Conservation (phyloP, 2,888 invertebrate species). For the Lepidocyrtinus sp. region DNA sequence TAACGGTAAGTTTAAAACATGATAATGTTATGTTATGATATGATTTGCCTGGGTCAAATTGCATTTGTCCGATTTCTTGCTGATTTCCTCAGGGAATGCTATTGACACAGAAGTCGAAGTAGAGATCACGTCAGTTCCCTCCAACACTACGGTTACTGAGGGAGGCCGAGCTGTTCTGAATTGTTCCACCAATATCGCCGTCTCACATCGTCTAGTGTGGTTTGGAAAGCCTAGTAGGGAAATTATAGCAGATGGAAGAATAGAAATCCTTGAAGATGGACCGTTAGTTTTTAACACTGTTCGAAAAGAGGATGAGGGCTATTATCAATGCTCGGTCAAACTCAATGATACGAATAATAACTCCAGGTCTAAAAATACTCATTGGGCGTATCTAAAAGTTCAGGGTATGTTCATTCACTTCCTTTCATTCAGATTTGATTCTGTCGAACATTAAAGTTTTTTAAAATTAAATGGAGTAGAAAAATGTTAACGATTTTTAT, state of each 20-base stretch:
- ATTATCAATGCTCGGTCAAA: constrained; percentile 68
- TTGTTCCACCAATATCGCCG: constrained; percentile 58
- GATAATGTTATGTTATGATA: not conserved
- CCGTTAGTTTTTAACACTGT: constrained; percentile 65
- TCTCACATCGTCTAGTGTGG: constrained; percentile 58
- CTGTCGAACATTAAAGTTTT: not conserved
- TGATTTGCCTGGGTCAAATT: not conserved
- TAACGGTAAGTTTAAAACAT: constrained; percentile 12
- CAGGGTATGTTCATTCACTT: constrained; percentile 65
- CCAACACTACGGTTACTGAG: constrained; percentile 58
- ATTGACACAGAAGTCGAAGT: constrained; percentile 11
- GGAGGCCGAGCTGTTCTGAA: constrained; percentile 64
- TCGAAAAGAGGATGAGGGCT: constrained; percentile 67
- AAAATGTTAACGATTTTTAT: too few species aligned
- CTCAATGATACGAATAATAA: constrained; percentile 62
- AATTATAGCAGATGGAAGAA: constrained; percentile 61
- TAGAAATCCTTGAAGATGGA: constrained; percentile 65
- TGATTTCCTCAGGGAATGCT: too few species aligned
- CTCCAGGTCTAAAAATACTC: constrained; percentile 64
- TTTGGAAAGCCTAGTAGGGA: constrained; percentile 65
- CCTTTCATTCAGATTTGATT: not conserved
- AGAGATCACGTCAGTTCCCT: constrained; percentile 57
- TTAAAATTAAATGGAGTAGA: too few species aligned
- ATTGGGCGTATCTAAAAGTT: constrained; percentile 67
- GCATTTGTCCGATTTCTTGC: too few species aligned